Evolutionary conservation across 2,113 vertebrate genomes (phyloP).

Genomic region (Tautogolabrus adspersus): DNA sequence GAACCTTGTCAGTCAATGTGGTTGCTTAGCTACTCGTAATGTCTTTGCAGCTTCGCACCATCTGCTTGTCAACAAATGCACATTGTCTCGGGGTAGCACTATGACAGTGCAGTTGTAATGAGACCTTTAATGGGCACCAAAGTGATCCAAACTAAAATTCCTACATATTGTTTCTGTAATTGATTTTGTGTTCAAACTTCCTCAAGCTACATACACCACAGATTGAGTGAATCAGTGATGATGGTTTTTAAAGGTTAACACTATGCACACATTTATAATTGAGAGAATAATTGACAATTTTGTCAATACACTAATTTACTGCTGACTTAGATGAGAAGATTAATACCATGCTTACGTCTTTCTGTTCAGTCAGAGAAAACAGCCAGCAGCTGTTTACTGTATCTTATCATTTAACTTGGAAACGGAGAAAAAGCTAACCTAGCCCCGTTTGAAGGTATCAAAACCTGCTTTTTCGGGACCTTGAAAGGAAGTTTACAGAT

Average conservation of each 20-base stretch:
- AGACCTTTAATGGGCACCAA: too few relatives aligned
- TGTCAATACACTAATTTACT: not conserved
- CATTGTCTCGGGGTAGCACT: too few relatives aligned
- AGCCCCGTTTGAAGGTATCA: not conserved
- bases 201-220: not conserved
- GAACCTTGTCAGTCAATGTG: too few relatives aligned
- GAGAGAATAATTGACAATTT: conserved; percentile 5
- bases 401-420: not conserved
- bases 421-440: too few relatives aligned
- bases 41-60: too few relatives aligned
- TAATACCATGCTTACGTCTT: not conserved
- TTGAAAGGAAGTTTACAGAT: too few relatives aligned
- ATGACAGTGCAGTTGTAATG: too few relatives aligned
- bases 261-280: not conserved
- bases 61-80: too few relatives aligned
- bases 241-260: not conserved
- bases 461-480: not conserved
- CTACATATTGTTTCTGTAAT: too few relatives aligned
- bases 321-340: not conserved
- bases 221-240: not conserved
- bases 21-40: too few relatives aligned
- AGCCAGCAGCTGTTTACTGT: not conserved
- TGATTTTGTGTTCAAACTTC: too few relatives aligned
- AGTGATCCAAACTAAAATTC: too few relatives aligned
- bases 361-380: not conserved